Conservation (phyloP, 2,797 vertebrate species). For the Dicrostonyx torquatus region DNA sequence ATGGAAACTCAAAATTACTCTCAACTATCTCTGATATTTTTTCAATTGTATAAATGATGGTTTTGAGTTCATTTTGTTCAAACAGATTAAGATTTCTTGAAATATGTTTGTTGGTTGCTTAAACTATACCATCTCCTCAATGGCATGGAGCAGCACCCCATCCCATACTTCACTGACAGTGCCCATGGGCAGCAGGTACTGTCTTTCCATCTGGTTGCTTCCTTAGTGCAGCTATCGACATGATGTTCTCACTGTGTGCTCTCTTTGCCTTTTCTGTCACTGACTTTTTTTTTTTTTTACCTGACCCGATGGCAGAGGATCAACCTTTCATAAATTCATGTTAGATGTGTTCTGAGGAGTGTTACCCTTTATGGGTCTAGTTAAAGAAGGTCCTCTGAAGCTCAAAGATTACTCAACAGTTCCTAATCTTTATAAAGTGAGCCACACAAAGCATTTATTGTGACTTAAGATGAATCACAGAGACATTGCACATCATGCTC, state of each 20-base stretch:
- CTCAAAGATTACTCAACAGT: constrained; percentile 70
- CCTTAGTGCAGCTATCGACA: not conserved
- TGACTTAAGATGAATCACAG: constrained; percentile 52
- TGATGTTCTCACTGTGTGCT: not conserved
- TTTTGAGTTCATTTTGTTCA: not conserved
- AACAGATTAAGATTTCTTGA: not conserved
- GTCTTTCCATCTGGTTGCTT: not conserved
- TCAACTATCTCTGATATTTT: not conserved
- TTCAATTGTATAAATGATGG: not conserved
- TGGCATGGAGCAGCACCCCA: not conserved
- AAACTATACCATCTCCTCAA: not conserved
- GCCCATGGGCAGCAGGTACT: not conserved
- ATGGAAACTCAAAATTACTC: not conserved
- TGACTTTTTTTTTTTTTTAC: not conserved
- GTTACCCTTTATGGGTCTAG: not conserved
- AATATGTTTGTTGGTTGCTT: not conserved
- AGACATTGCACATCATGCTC: not conserved
- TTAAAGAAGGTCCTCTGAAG: constrained; percentile 15
- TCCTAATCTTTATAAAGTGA: constrained; percentile 67
- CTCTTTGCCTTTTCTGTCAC: not conserved
- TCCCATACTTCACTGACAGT: not conserved
- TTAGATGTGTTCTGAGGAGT: not conserved
- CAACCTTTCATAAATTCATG: not conserved
- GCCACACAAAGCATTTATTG: constrained; percentile 29
- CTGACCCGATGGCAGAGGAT: not conserved